Percentiles rank a stretch among this genome's conserved stretches.
These are phyloP conservation scores for Mallotus villosus DNA, from an alignment of 2,797 vertebrate genomes.

Conservation along the genomic window DNA sequence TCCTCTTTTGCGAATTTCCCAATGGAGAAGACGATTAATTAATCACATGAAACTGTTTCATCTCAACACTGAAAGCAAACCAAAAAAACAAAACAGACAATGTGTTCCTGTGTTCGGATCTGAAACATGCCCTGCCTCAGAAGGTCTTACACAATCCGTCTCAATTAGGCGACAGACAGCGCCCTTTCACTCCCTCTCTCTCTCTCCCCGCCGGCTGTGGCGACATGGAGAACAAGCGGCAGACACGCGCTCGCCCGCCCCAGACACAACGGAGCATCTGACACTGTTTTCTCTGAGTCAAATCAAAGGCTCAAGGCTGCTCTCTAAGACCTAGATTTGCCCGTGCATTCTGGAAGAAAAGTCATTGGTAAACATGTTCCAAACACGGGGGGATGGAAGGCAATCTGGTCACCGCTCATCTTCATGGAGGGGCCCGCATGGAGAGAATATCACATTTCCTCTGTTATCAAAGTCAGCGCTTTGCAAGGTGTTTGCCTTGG, in stretches of 20 bases:
- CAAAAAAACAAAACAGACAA: conserved; percentile 32
- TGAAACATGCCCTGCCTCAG: conserved; percentile 32
- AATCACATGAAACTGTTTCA: too few species aligned
- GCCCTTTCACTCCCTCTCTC: conserved; percentile 19
- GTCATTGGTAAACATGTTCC: conserved; percentile 53
- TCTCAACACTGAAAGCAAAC: too few species aligned
- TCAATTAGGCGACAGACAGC: conserved; percentile 50
- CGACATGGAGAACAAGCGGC: not conserved
- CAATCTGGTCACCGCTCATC: conserved; percentile 36
- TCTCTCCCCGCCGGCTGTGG: conserved; percentile 26
- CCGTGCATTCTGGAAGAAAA: conserved; percentile 45
- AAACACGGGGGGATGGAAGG: conserved; percentile 44
- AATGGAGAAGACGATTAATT: too few species aligned
- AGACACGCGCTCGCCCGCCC: conserved; percentile 28
- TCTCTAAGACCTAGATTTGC: conserved; percentile 44
- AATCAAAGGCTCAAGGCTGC: conserved; percentile 36
- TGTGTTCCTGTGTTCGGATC: conserved; percentile 35
- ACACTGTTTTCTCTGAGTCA: conserved; percentile 25
- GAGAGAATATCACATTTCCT: conserved; percentile 52
- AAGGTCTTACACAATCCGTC: conserved; percentile 44
- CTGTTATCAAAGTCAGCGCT: conserved; percentile 63
- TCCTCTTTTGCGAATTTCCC: too few species aligned
- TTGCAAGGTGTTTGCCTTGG: conserved; percentile 64
- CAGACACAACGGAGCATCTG: conserved; percentile 24
- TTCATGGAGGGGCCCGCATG: conserved; percentile 35